phyloP scores from a whole-genome alignment of 2,113 vertebrate genomes.

The Chrysemys picta region DNA sequence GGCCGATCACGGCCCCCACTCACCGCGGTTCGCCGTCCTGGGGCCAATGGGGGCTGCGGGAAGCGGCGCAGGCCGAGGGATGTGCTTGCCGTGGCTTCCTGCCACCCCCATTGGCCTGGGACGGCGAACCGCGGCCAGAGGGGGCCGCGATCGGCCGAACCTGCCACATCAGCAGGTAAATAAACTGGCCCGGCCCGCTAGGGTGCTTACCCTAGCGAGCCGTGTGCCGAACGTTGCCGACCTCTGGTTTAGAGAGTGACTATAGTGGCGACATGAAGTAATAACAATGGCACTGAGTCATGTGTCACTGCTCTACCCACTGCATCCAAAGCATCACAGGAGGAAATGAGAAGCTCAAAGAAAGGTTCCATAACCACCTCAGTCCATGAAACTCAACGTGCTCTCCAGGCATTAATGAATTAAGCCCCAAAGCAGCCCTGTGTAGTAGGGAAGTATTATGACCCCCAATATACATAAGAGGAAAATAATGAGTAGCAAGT shows the following conservation, averaged over 20 bases:
- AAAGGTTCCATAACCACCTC: not conserved
- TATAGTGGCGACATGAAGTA: accelerated
- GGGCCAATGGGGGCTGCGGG: too few relatives aligned
- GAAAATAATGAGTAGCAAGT: not conserved
- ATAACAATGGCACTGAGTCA: not conserved
- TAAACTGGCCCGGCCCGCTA: too few relatives aligned
- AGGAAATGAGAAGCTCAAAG: not conserved
- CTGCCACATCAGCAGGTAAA: too few relatives aligned
- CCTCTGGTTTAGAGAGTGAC: not conserved
- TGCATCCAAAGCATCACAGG: not conserved
- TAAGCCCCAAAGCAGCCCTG: not conserved
- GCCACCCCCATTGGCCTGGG: too few relatives aligned
- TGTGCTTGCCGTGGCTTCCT: too few relatives aligned
- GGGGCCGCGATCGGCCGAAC: too few relatives aligned
- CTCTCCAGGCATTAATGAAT: not conserved
- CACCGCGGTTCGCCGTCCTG: too few relatives aligned
- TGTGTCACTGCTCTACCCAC: not conserved
- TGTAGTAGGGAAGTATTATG: not conserved
- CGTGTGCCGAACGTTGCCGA: too few relatives aligned
- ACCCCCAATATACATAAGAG: not conserved
- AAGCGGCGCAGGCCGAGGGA: too few relatives aligned
- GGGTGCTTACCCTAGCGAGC: too few relatives aligned
- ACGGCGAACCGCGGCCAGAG: too few relatives aligned
- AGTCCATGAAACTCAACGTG: not conserved
- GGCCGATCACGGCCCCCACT: too few relatives aligned